A percentile compares a stretch with the other conserved stretches of the same genome.
phyloP scores from a whole-genome alignment of 1,140 invertebrate species.

The Orius insidiosus region DNA sequence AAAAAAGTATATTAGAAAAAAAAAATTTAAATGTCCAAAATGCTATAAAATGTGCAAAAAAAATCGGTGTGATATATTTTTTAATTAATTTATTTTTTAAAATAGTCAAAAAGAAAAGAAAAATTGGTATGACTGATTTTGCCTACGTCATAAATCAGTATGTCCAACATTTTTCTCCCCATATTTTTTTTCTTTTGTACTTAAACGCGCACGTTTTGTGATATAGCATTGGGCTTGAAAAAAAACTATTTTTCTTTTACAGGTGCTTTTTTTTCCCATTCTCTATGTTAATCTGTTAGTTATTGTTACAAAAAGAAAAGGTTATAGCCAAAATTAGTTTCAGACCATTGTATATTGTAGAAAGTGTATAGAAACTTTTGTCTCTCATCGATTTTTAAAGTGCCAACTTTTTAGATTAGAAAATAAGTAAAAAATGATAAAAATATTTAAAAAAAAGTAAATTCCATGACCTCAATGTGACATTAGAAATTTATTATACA shows the following conservation, averaged over 20 bases:
- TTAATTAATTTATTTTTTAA: no score
- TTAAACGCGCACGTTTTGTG: no score
- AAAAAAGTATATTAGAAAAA: no score
- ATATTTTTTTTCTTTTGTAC: no score
- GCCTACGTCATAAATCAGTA: no score
- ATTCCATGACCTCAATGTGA: conserved; percentile 12
- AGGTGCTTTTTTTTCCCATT: conserved; percentile 15
- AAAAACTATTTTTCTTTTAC: background rate
- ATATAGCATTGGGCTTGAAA: background rate
- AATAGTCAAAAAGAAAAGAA: no score
- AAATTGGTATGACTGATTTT: no score
- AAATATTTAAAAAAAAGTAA: conserved; percentile 6
- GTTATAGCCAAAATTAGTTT: conserved; percentile 15
- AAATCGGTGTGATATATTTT: no score
- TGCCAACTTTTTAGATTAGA: conserved; percentile 12
- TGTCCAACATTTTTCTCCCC: no score
- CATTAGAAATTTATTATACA: conserved; percentile 8
- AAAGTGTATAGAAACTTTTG: conserved; percentile 15
- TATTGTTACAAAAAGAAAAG: conserved; percentile 15
- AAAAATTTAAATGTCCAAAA: no score
- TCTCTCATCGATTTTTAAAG: conserved; percentile 17
- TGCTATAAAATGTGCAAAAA: no score
- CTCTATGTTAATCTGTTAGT: conserved; percentile 14
- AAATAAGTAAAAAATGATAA: conserved; percentile 9
- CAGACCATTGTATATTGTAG: conserved; percentile 16